phyloP scores from a whole-genome alignment of 2,888 invertebrate species.

The Labia minor region DNA sequence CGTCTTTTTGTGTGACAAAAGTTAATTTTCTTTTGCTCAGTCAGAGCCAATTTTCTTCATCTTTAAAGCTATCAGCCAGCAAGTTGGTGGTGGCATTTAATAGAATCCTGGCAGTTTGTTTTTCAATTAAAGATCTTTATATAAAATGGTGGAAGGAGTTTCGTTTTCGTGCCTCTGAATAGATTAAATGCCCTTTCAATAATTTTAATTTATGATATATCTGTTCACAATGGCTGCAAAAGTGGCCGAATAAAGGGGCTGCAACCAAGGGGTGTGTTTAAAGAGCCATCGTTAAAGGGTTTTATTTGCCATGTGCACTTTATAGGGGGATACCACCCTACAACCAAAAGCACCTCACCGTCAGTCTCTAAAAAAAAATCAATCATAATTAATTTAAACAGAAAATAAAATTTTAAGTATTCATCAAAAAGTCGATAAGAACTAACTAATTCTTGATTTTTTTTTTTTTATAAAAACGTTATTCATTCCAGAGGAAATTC shows the following conservation, averaged over 20 bases:
- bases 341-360: too few relatives aligned
- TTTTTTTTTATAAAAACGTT: too few relatives aligned
- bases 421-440: too few relatives aligned
- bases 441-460: too few relatives aligned
- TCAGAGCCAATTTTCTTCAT: background rate
- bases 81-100: background rate
- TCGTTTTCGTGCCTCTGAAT: background rate
- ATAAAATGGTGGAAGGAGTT: background rate
- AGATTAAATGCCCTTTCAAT: background rate
- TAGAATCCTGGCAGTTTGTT: background rate
- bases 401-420: too few relatives aligned
- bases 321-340: too few relatives aligned
- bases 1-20: background rate
- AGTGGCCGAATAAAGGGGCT: background rate
- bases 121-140: background rate
- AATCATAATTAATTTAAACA: too few relatives aligned
- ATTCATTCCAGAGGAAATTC: too few relatives aligned
- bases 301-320: background rate
- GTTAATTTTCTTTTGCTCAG: background rate
- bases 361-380: too few relatives aligned
- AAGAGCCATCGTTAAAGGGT: background rate
- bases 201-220: background rate
- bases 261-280: background rate
- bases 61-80: background rate
- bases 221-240: background rate